Evolutionary conservation across 2,113 vertebrate species (phyloP).

Genomic region (Indicator indicator): DNA sequence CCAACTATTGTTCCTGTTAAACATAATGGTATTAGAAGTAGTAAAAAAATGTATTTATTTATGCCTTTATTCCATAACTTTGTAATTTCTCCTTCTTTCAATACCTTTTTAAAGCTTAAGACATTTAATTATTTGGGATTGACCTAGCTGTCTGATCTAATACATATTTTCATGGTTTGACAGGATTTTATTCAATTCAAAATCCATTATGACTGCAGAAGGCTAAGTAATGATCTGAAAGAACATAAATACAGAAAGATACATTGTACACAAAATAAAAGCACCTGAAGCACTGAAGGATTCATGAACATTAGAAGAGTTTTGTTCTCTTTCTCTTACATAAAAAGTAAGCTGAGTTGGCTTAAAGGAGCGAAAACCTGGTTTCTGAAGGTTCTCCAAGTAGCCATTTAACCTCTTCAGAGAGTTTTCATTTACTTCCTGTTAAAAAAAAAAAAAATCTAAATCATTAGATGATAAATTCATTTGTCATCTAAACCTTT

Average conservation of each 20-base stretch:
- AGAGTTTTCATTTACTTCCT: constrained; percentile 98
- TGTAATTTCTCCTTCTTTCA: not conserved
- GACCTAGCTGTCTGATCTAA: not conserved
- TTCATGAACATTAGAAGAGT: constrained; percentile 69
- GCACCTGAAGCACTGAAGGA: constrained; percentile 79
- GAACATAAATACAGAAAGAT: not conserved
- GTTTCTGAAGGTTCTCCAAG: constrained; percentile 91
- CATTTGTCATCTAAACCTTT: not conserved
- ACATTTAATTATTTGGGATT: not conserved
- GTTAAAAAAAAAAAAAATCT: not conserved
- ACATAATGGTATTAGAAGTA: not conserved
- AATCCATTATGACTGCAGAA: not conserved
- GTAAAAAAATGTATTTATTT: not conserved
- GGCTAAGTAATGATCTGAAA: not conserved
- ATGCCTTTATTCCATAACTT: not conserved
- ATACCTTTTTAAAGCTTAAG: not conserved
- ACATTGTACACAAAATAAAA: not conserved
- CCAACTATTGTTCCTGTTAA: not conserved
- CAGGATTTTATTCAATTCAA: not conserved
- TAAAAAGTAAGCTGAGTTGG: constrained; percentile 93
- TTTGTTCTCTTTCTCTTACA: constrained; percentile 85
- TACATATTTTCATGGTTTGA: not conserved
- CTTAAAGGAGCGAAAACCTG: constrained; percentile 80
- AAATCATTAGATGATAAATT: not conserved
- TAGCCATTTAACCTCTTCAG: constrained; percentile 94